These are phyloP conservation scores for Nematostella vectensis DNA, from an alignment of 92 coral and sea anemone genomes.

Conservation along the genomic window DNA sequence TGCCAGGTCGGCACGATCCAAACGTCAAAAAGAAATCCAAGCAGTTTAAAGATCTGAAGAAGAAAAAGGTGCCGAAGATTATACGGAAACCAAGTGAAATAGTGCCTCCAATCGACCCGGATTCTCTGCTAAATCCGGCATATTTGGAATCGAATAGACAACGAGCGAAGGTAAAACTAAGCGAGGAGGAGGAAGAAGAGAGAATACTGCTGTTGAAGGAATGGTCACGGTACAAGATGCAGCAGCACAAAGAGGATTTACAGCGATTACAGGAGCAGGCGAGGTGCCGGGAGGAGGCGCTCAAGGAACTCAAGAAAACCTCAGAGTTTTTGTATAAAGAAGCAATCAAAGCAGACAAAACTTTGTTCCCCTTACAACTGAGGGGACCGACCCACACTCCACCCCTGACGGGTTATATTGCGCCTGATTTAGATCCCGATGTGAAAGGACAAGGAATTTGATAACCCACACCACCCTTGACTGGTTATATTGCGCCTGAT, in stretches of 20 bases:
- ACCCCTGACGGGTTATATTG: conserved; percentile 71
- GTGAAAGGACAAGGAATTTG: conserved; percentile 10
- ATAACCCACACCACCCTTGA: conserved; percentile 73
- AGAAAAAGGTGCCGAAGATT: conserved; percentile 32
- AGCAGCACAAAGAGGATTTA: conserved; percentile 85
- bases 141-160: conserved; percentile 49
- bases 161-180: conserved; percentile 36
- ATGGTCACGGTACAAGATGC: conserved; percentile 90
- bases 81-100: conserved; percentile 80
- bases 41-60: conserved; percentile 42
- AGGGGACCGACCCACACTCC: conserved; percentile 96
- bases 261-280: conserved; percentile 79
- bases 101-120: conserved; percentile 91
- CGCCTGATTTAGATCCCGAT: conserved; percentile 77
- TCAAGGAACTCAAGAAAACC: conserved; percentile 78
- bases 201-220: conserved; percentile 76
- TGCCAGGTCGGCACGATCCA: conserved; percentile 81
- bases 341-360: conserved; percentile 72
- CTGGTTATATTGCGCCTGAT: conserved; percentile 87
- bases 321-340: conserved; percentile 72
- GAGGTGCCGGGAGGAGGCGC: conserved; percentile 73
- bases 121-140: conserved; percentile 55
- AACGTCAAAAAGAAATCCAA: conserved; percentile 68
- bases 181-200: conserved; percentile 63
- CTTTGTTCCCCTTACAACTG: conserved; percentile 74